Evolutionary conservation across 2,797 vertebrate genomes (phyloP), one percentile per base, ranked within the genome.

Genomic region (Acomys russatus): DNA sequence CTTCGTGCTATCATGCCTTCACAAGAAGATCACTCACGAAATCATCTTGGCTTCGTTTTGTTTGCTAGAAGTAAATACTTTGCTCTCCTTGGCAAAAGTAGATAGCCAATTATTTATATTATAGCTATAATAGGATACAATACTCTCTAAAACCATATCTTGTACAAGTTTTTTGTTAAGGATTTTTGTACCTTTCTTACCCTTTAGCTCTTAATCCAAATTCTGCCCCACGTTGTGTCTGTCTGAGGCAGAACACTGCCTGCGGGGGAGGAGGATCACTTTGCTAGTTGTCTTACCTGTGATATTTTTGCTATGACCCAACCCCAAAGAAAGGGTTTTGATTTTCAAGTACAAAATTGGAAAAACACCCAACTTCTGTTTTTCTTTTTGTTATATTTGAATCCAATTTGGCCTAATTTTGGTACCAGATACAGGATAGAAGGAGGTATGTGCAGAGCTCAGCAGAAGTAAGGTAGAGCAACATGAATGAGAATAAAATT

Each of bases 191-290:
- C 3, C 0, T 3, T 33, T 63, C 9, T 28, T 9, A 76, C 6
- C 3, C 6, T 44, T 1, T 1, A 20, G 0, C 0, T 3, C 6
- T 8, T 61, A 8, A 59, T 9, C 1, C 35, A 59, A 28, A 78
- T 15, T 90, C 56, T 35, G 22, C 10, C 49, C 63, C 10, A 2
- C 44, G 30, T 23, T 61, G 8, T 35, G 3, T 33, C 22, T 90
- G 6, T n/a, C 25, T 38, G 76, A 1, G 3, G 0, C 1, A 17
- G 3, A 4, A 9, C 4, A 64, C 54, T 18, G 54, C 61, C 3
- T 44, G n/a, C 1, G 8, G 0, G 4, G 18, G 9, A 88, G 2
- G 28, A 88, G 2, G 33, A 1, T 35, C 15, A 14, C 0, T 10
- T 79, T 8, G 6, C 33, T 10, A 33, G 5, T 14, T 94, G 4